Conservation (phyloP, 2,113 vertebrate species). For the Lamprotornis superbus region DNA sequence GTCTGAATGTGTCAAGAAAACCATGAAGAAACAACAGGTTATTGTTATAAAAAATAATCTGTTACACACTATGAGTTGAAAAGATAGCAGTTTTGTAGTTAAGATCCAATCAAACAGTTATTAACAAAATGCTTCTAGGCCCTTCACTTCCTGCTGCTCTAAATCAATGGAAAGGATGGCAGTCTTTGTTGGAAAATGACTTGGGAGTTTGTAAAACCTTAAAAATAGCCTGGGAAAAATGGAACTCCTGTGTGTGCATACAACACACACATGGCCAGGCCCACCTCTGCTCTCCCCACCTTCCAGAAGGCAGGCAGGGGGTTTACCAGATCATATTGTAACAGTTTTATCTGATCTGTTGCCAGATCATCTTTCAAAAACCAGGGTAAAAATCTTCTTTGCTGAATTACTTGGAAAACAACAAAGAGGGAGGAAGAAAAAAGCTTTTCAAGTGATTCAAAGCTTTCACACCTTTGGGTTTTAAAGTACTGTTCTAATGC, state of each 20-base stretch:
- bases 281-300: neutral
- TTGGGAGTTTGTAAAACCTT: neutral
- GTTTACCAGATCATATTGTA: neutral
- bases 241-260: neutral
- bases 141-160: neutral
- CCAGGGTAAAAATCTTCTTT: neutral
- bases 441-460: slow-evolving; percentile 16
- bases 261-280: neutral
- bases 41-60: neutral
- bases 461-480: slow-evolving; percentile 33
- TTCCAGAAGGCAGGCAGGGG: neutral
- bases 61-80: neutral
- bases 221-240: neutral
- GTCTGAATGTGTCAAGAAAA: neutral
- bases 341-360: neutral
- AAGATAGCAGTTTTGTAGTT: neutral
- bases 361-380: neutral
- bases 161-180: neutral
- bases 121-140: neutral
- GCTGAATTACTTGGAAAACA: neutral
- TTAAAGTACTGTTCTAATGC: neutral
- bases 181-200: neutral
- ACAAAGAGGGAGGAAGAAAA: neutral
- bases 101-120: neutral
- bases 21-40: neutral